Conservation (phyloP, 2,797 vertebrate genomes). For the Schizopygopsis malacanthus region DNA sequence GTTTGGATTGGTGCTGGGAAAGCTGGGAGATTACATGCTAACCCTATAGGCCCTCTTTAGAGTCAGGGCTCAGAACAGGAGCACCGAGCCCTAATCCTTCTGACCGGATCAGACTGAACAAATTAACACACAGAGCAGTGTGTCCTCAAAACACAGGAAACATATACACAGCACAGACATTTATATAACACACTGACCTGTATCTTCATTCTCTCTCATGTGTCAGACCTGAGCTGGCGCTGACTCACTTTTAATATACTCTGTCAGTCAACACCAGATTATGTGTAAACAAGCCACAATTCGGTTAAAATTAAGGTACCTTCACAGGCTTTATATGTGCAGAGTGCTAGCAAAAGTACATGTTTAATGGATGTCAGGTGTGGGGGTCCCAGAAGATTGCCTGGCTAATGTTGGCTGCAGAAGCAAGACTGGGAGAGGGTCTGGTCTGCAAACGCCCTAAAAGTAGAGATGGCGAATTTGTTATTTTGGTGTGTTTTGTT, state of each 20-base stretch:
- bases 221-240: constrained; percentile 68
- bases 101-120: constrained; percentile 42
- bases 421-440: constrained; percentile 65
- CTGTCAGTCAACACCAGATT: constrained; percentile 17
- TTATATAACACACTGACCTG: constrained; percentile 70
- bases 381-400: constrained; percentile 44
- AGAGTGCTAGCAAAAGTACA: constrained; percentile 1
- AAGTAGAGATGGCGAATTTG: constrained; percentile 64
- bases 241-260: constrained; percentile 46
- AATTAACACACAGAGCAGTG: constrained; percentile 42
- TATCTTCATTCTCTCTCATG: constrained; percentile 58
- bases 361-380: constrained; percentile 54
- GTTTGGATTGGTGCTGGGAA: constrained; percentile 62
- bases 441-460: constrained; percentile 69
- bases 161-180: constrained; percentile 59
- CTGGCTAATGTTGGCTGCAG: constrained; percentile 63
- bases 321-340: constrained; percentile 9
- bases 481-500: constrained; percentile 80
- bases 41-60: constrained; percentile 56
- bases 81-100: constrained; percentile 50
- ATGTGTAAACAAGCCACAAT: constrained; percentile 22
- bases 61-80: constrained; percentile 58
- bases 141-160: constrained; percentile 38
- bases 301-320: constrained; percentile 6
- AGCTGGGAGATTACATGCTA: constrained; percentile 67